Base-by-base conservation (phyloP, 2,113 vertebrate species). In the Meleagris gallopavo region DNA sequence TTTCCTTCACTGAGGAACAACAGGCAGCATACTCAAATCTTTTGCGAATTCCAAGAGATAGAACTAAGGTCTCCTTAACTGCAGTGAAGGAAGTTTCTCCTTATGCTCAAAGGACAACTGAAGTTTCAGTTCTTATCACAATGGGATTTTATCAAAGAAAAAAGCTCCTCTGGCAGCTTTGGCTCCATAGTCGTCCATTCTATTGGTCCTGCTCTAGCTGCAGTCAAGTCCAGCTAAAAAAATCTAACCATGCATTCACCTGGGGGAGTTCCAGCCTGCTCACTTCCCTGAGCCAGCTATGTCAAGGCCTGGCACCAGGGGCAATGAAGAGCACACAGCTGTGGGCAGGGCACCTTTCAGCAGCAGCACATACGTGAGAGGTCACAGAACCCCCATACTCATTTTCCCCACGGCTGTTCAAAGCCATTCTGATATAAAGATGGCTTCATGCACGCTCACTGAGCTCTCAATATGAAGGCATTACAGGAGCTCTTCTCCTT, bases 91-190 rank as follows among this genome's bases (percentile, higher is more conserved):
- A 19, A n/a, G 65, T 34, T 83, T 32, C 21, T 66, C 43, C 48
- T 27, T 9, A 60, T 24, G 32, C 34, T 83, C 21, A 3, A 70
- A 83, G 25, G 2, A 34, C 75, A 76, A 7, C 15, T 14, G 25
- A 84, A 40, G 17, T 14, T 79, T 46, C 10, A 13, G 60, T 22
- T 86, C 19, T 64, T n/a, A 41, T 10, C 25, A 1, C 38, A 86
- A 41, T 0, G 0, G 19, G 11, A 7, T 20, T 11, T 8, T 8
- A 64, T 9, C 30, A 36, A 46, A 61, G 48, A 36, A 11, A 55
- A 18, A 87, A 88, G 11, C 9, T 30, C 27, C 41, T 34, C 1
- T 6, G 25, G 55, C 72, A 88, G 50, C 58, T 85, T 19, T 88
- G 75, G 67, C 50, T 81, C 61, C 67, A 8, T 2, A 61, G 4